These are phyloP conservation scores for Morinoia aosen DNA, from an alignment of 2,888 invertebrate genomes.

Conservation along the genomic window DNA sequence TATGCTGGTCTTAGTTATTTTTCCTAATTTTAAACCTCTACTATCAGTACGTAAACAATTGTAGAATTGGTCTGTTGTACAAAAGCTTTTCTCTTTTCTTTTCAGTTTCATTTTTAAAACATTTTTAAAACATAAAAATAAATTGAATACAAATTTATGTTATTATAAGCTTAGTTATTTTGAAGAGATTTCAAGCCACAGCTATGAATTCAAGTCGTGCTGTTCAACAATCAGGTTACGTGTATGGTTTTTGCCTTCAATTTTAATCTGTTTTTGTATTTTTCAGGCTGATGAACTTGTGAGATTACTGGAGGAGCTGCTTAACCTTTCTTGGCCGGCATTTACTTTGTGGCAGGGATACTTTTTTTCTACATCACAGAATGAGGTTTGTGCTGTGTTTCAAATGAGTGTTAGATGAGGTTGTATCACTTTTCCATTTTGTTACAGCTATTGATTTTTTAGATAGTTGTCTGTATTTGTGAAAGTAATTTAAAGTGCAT, in stretches of 20 bases:
- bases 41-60: too few species aligned
- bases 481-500: too few species aligned
- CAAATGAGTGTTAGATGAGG: not conserved
- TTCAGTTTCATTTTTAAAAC: too few species aligned
- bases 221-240: not conserved
- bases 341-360: not conserved
- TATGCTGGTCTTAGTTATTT: too few species aligned
- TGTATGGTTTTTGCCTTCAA: not conserved
- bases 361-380: slow-evolving; percentile 15
- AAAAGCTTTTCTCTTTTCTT: too few species aligned
- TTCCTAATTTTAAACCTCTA: too few species aligned
- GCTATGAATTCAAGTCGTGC: not conserved
- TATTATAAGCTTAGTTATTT: not conserved
- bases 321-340: not conserved
- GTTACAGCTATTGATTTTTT: not conserved
- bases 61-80: too few species aligned
- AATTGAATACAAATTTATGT: too few species aligned
- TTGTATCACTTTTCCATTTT: not conserved
- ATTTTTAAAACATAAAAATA: too few species aligned
- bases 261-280: not conserved
- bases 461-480: too few species aligned
- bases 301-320: not conserved
- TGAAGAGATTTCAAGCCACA: not conserved
- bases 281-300: slow-evolving; percentile 25
- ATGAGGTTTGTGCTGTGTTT: not conserved